Evolutionary conservation across 2,888 invertebrate species (phyloP), one percentile per base, ranked within the genome.

Genomic region (Ceraclea dissimilis): DNA sequence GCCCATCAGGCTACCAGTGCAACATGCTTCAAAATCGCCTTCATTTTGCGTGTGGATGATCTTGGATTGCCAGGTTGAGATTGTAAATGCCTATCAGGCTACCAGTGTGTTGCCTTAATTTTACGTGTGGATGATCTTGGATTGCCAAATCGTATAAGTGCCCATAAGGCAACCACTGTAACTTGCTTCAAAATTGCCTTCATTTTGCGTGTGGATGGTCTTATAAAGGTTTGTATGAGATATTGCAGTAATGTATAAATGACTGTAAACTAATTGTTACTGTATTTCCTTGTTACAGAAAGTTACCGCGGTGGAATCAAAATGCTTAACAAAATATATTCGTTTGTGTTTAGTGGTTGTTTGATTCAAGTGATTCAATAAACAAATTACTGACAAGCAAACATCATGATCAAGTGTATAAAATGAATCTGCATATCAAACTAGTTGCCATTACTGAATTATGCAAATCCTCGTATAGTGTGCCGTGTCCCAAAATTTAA

Each of bases 31-130:
- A n/a, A n/a, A n/a, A n/a, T n/a, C n/a, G n/a, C n/a, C n/a, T n/a
- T n/a, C n/a, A n/a, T n/a, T 39, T n/a, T n/a, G n/a, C n/a, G n/a
- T n/a, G 4, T 26, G 26, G 26, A 17, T 43, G 43, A 39, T 54
- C 54, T 34, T 18, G 54, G 54, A 54, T 54, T 54, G 54, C 54
- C 54, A 49, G 54, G 26, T 13, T 13, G 16, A 8, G 17, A 2
- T 43, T 43, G 26, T 26, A 26, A 6, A 4, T 26, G 10, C 26
- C 26, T 26, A 26, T 10, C n/a, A n/a, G n/a, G n/a, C n/a, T n/a
- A n/a, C n/a, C n/a, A n/a, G n/a, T n/a, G n/a, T n/a, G n/a, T n/a
- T n/a, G n/a, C n/a, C n/a, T n/a, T n/a, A n/a, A n/a, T n/a, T n/a
- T n/a, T n/a, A n/a, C n/a, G n/a, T n/a, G n/a, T n/a, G n/a, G n/a